Base-by-base conservation (phyloP, 2,888 invertebrate genomes). In the Dynastes grantii region DNA sequence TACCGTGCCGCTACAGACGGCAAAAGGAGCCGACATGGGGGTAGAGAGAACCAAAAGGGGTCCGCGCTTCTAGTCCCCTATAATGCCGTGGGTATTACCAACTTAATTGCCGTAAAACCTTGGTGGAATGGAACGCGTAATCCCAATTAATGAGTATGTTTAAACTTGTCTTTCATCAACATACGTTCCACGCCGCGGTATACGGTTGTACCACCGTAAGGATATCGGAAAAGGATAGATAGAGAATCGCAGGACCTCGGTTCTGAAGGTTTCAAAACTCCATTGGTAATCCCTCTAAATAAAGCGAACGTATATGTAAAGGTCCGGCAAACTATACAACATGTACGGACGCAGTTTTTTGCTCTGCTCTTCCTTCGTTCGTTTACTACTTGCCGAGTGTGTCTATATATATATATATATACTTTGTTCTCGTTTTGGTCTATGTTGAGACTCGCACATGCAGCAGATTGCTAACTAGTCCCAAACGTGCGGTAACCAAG, bases 401-500 rank as follows among this genome's bases (percentile, higher is more conserved):
- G 22, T 58, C n/a, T 58, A 73, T 58, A 70, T 32, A 70, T 70
- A 13, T 71, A 27, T 58, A 73, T 58, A 70, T 32, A 70, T 70
- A 27, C 58, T 40, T 73, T 73, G 68, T 27, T 58, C 58, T 37
- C 70, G 53, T 55, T 67, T 67, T 67, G 45, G 40, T 67, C 37
- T 16, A 37, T 40, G 27, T 37, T 16, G 37, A 67, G 76, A 58
- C 70, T 76, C 76, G 45, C 67, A 55, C 73, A 73, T 58, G 73
- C 58, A 73, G 73, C 73, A 73, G 58, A 58, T 80, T 75, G 71
- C 80, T 79, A 73, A 68, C 77, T 75, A 78, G 75, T 77, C 80
- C 78, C 78, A 80, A 78, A 81, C 81, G 81, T 81, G 81, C 76
- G 76, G 81, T 81, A 77, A 79, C 81, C 81, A 81, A 53, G 81